Evolutionary conservation across 2,797 vertebrate species (phyloP), one percentile per base, ranked within the genome.

Genomic region (Pampus argenteus): DNA sequence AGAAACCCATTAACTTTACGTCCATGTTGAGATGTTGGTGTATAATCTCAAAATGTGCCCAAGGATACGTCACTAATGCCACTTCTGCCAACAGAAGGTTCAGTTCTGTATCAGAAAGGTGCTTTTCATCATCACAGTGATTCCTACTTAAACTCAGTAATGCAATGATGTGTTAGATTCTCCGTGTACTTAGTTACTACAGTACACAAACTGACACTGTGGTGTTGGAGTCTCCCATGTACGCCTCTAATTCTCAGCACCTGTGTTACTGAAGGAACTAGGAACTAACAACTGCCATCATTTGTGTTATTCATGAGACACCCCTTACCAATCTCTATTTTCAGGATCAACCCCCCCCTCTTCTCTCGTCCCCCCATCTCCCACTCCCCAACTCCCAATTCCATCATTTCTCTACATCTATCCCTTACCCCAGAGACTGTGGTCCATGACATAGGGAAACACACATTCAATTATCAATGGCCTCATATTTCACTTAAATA

Each of bases 401-500:
- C 81, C 65, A 80, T 74, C 77, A 79, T 66, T 67, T 77, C 49
- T 73, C 67, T 74, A 61, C 70, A 71, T 83, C 74, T 67, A 54
- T 78, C 66, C 74, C 58, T 66, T 64, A 72, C 79, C 65, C 71
- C 11, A 25, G 73, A 82, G 71, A 87, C 57, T 51, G 17, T 67
- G 79, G 61, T 78, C 67, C 70, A 81, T 84, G 81, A 90, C 88
- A 85, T 76, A 58, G 44, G 76, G 79, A 88, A 84, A 88, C 82
- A 75, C 68, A 29, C 70, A 85, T 89, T 89, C 69, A 91, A 84
- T 92, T 89, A 90, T 86, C 87, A 68, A 83, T 85, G 76, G 79
- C 66, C 67, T 83, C 87, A 81, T 88, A 85, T 92, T 92, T 91
- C 81, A 88, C 79, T 89, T 88, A 85, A 91, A 82, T 71, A 87